A percentile compares a stretch with the other conserved stretches of the same genome.
Evolutionary conservation across 2,797 vertebrate genomes (phyloP).

Genomic region (Brotula barbata): DNA sequence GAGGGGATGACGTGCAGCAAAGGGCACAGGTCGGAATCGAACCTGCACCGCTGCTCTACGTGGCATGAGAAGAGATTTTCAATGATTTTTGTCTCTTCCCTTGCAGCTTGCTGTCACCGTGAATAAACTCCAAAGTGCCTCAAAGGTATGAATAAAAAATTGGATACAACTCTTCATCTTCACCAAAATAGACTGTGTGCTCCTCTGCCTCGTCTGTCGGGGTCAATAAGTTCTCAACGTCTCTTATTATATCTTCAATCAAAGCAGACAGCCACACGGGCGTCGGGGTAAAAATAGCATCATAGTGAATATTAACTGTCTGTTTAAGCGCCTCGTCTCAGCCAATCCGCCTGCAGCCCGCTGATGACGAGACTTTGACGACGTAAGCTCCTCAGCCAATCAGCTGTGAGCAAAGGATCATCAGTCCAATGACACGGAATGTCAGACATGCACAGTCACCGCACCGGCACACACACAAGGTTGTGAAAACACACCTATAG

Average conservation of each 20-base stretch:
- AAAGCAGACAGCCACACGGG: slow-evolving; percentile 52
- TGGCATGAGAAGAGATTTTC: slow-evolving; percentile 1
- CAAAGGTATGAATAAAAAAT: slow-evolving; percentile 10
- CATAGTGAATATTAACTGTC: slow-evolving; percentile 42
- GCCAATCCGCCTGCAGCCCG: slow-evolving; percentile 41
- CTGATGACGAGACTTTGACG: slow-evolving; percentile 19
- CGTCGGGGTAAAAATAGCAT: slow-evolving; percentile 65
- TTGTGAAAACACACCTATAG: not conserved
- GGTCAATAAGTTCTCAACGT: slow-evolving; percentile 38
- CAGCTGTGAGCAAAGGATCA: slow-evolving; percentile 19
- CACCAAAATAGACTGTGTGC: slow-evolving; percentile 27
- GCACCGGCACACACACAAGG: slow-evolving; percentile 1
- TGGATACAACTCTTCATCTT: slow-evolving; percentile 16
- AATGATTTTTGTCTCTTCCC: not conserved
- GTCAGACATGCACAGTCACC: slow-evolving; percentile 46
- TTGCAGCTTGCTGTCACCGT: not conserved
- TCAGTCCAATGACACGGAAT: slow-evolving; percentile 40
- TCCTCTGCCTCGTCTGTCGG: slow-evolving; percentile 22
- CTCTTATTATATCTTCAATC: slow-evolving; percentile 52
- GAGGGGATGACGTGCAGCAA: too few species aligned
- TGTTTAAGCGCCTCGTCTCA: slow-evolving; percentile 36
- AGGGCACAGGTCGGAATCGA: too few species aligned
- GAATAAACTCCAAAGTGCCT: not conserved
- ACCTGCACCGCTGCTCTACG: too few species aligned
- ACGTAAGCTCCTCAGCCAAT: slow-evolving; percentile 45